Conservation (phyloP, 2,888 invertebrate genomes). For the Cremastinae sp. region DNA sequence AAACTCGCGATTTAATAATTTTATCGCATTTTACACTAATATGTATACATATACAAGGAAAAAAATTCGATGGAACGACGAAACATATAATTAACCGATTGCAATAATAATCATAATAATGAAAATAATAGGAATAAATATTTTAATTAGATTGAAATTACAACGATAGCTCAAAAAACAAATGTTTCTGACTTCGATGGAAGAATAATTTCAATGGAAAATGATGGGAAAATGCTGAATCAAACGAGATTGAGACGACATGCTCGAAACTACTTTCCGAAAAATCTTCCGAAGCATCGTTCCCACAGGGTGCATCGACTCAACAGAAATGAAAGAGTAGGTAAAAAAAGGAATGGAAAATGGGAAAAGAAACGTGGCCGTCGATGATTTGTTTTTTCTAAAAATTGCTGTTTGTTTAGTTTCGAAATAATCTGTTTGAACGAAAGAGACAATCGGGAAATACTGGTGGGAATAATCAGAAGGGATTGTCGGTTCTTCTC, state of each 20-base stretch:
- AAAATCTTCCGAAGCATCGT: constrained; percentile 7
- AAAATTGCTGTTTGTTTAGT: constrained; percentile 1
- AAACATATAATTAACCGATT: too few species aligned
- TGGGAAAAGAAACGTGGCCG: not conserved
- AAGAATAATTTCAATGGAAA: not conserved
- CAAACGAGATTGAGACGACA: constrained; percentile 49
- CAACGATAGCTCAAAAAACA: not conserved
- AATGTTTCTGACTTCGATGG: not conserved
- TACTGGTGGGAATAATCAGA: constrained; percentile 18
- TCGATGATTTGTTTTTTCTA: not conserved
- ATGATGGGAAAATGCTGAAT: too few species aligned
- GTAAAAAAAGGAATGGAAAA: not conserved
- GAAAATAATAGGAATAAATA: too few species aligned
- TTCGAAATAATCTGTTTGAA: constrained; percentile 2
- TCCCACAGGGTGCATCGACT: constrained; percentile 15
- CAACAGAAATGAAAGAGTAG: constrained; percentile 31
- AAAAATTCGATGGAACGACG: too few species aligned
- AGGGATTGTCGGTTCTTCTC: constrained; percentile 43
- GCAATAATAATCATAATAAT: too few species aligned
- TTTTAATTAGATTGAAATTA: not conserved
- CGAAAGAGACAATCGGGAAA: constrained; percentile 12
- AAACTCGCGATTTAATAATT: too few species aligned
- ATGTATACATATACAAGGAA: too few species aligned
- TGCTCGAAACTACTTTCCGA: constrained; percentile 11
- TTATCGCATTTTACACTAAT: too few species aligned